Base-by-base conservation (phyloP, 2,888 invertebrate species). In the Andrena trimmerana region DNA sequence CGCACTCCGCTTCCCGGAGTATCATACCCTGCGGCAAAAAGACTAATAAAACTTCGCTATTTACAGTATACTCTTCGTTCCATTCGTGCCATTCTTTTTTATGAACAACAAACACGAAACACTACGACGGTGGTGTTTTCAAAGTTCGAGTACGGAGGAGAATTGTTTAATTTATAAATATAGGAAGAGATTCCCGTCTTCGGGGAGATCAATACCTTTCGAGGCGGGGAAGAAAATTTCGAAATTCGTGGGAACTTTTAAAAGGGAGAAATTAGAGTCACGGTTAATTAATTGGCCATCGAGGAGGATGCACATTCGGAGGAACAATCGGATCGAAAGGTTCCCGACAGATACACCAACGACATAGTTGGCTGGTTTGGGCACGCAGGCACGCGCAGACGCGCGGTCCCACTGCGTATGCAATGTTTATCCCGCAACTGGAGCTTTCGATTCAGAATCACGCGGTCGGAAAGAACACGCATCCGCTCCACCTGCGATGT, bases 391-490 rank as follows among this genome's bases (percentile, higher is more conserved):
- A 52, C 76, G 77, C 81, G 84, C 81, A 80, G 78, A 62, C 82
- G 77, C 73, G 72, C 54, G 42, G 78, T 85, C 78, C 24, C 57
- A 78, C 78, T 72, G 71, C 82, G 82, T 86, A 88, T 81, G 63
- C 87, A 66, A 86, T 81, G 82, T 88, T 86, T 85, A 67, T 73
- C 60, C 75, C 52, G 71, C 78, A 65, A 83, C 69, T 73, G 65
- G 66, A 42, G 67, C 65, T 69, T 69, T 85, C 83, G 85, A 83
- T 78, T 85, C 70, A 67, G 75, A 87, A 72, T 87, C 83, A 81
- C 78, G 71, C 76, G 75, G 60, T 62, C 42, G 81, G 80, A 88
- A 81, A 82, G 86, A 78, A 73, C 73, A 59, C 33, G 62, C 72
- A 75, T 78, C 67, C 77, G 68, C 76, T 65, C 36, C 33, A 48